Percentiles rank a stretch among this genome's conserved stretches.
These are phyloP conservation scores for Pristionchus exspectatus DNA, from an alignment of 2,888 invertebrate genomes.

Conservation along the genomic window DNA sequence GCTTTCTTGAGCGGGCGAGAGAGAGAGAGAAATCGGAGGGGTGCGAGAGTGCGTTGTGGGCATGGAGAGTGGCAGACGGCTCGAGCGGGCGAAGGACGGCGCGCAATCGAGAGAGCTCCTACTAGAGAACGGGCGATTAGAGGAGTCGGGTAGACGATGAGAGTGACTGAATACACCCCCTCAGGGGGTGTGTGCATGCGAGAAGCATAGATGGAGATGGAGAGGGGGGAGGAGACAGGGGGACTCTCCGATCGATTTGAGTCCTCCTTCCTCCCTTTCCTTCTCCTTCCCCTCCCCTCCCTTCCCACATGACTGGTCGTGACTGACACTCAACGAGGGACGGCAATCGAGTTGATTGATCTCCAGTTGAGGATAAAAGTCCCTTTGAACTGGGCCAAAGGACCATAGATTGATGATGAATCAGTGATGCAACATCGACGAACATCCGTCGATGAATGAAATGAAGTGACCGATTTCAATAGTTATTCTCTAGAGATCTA, in stretches of 20 bases:
- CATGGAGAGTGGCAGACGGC: conserved; percentile 51
- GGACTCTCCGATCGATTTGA: conserved; percentile 47
- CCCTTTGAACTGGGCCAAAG: not conserved
- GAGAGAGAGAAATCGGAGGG: conserved; percentile 46
- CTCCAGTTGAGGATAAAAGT: not conserved
- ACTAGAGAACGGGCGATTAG: conserved; percentile 45
- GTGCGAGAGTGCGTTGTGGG: conserved; percentile 53
- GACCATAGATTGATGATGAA: not conserved
- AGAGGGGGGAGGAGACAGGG: conserved; percentile 21
- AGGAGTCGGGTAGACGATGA: conserved; percentile 6
- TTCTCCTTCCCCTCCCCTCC: not conserved
- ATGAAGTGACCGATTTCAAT: too few relatives aligned
- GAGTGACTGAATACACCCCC: not conserved
- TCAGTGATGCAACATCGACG: not conserved
- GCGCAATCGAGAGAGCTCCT: conserved; percentile 14
- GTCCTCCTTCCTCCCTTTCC: conserved; percentile 39
- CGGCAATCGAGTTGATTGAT: not conserved
- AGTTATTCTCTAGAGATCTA: too few relatives aligned
- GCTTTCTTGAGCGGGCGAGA: conserved; percentile 6
- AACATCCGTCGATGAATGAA: not conserved
- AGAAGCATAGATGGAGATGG: conserved; percentile 22
- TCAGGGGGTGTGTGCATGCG: conserved; percentile 37
- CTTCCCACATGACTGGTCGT: conserved; percentile 32
- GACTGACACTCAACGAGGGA: conserved; percentile 19
- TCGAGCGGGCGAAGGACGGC: conserved; percentile 55